A percentile compares a stretch with the other conserved stretches of the same genome.
Conservation (phyloP, 2,113 vertebrate genomes). For the Verasper variegatus region DNA sequence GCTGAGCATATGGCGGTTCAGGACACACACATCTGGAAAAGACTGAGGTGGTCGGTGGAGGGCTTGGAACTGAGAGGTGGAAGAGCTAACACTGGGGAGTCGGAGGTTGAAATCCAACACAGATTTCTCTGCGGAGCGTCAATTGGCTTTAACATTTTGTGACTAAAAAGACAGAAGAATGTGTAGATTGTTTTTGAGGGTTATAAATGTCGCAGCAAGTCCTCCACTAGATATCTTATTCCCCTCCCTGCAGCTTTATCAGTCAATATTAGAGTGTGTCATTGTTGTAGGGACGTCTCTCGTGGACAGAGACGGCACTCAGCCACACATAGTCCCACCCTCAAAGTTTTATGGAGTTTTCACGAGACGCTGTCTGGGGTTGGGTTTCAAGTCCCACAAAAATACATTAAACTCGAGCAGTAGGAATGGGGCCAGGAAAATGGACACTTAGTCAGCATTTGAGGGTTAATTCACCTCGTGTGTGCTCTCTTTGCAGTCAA, state of each 20-base stretch:
- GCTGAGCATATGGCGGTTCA: slow-evolving; percentile 68
- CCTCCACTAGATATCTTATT: slow-evolving; percentile 23
- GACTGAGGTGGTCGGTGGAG: slow-evolving; percentile 45
- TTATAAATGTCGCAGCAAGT: not conserved
- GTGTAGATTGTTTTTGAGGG: not conserved
- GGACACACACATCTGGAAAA: slow-evolving; percentile 75
- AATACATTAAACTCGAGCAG: slow-evolving; percentile 26
- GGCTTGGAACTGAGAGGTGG: slow-evolving; percentile 35
- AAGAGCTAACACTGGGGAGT: slow-evolving; percentile 24
- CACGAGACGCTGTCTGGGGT: slow-evolving; percentile 31
- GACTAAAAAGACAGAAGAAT: not conserved
- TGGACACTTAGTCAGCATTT: slow-evolving; percentile 54
- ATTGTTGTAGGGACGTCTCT: slow-evolving; percentile 47
- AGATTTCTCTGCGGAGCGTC: not conserved
- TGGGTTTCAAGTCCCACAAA: slow-evolving; percentile 24
- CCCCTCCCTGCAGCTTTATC: slow-evolving; percentile 4
- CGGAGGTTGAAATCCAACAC: slow-evolving; percentile 17
- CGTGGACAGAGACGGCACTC: slow-evolving; percentile 32
- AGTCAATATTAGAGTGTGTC: slow-evolving; percentile 9
- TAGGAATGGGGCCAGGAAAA: slow-evolving; percentile 45
- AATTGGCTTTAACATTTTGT: not conserved
- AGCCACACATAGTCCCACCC: slow-evolving; percentile 54
- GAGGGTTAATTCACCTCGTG: slow-evolving; percentile 32
- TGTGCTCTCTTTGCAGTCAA: slow-evolving; percentile 21
- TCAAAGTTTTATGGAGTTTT: slow-evolving; percentile 55